Conservation (phyloP, 2,888 invertebrate genomes). For the Pediacus dermestoides region DNA sequence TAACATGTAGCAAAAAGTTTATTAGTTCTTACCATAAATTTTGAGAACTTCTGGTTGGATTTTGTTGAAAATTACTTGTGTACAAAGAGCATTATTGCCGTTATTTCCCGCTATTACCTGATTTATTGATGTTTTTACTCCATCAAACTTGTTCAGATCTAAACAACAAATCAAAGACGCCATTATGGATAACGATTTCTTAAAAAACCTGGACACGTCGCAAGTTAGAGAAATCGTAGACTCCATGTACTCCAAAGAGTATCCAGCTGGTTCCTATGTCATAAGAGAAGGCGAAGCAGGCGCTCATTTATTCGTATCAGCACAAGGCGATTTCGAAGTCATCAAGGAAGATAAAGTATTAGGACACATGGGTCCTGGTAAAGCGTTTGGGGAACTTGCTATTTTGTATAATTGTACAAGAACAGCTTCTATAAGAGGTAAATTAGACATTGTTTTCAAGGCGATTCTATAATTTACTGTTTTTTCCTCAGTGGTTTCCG, state of each 20-base stretch:
- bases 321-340: slow-evolving; percentile 68
- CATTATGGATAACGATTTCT: slow-evolving; percentile 63
- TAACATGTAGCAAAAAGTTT: too few relatives aligned
- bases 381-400: slow-evolving; percentile 69
- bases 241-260: slow-evolving; percentile 60
- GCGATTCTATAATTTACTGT: too few relatives aligned
- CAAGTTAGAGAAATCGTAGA: slow-evolving; percentile 66
- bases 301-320: slow-evolving; percentile 60
- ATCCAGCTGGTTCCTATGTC: slow-evolving; percentile 54
- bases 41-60: too few relatives aligned
- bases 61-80: too few relatives aligned
- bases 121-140: background rate
- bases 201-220: slow-evolving; percentile 61
- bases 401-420: slow-evolving; percentile 71
- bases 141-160: slow-evolving; percentile 49
- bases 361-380: slow-evolving; percentile 63
- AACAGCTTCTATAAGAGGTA: slow-evolving; percentile 62
- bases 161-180: slow-evolving; percentile 65
- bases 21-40: too few relatives aligned
- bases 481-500: slow-evolving; percentile 53
- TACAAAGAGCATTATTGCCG: too few relatives aligned
- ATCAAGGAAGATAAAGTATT: slow-evolving; percentile 60
- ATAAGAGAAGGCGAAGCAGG: slow-evolving; percentile 62
- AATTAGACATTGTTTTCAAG: background rate
- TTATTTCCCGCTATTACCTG: too few relatives aligned